phyloP scores from a whole-genome alignment of 92 coral and sea anemone species.

The Porites cylindrica region DNA sequence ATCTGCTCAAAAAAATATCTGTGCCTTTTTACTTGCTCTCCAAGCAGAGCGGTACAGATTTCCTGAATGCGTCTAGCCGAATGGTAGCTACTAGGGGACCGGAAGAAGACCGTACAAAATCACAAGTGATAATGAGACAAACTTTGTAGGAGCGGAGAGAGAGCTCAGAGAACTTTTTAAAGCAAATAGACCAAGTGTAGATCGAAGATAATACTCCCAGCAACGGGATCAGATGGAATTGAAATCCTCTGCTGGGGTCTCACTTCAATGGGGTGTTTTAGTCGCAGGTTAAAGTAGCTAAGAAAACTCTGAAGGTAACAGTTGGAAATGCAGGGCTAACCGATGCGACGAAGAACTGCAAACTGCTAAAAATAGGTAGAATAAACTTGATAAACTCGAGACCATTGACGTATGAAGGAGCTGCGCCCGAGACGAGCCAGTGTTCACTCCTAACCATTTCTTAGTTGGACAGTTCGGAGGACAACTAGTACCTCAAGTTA shows the following conservation, averaged over 20 bases:
- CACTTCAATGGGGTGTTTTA: neutral
- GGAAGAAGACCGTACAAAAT: constrained; percentile 43
- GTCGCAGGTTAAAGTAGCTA: neutral
- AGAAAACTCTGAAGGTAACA: constrained; percentile 15
- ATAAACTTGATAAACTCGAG: constrained; percentile 39
- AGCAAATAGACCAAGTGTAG: constrained; percentile 34
- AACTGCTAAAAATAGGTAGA: constrained; percentile 24
- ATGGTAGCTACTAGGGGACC: constrained; percentile 42
- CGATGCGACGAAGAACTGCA: constrained; percentile 34
- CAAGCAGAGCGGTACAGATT: constrained; percentile 39
- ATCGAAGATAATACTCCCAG: constrained; percentile 27
- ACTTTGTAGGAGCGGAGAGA: constrained; percentile 46
- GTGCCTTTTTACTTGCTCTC: constrained; percentile 21
- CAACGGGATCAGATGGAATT: constrained; percentile 27
- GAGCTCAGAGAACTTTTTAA: constrained; percentile 42
- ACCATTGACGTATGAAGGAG: too few species aligned
- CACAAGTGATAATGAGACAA: constrained; percentile 54
- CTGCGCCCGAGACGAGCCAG: too few species aligned
- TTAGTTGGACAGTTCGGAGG: constrained; percentile 45
- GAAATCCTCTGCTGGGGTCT: constrained; percentile 13
- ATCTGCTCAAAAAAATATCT: too few species aligned
- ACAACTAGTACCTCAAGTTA: constrained; percentile 31
- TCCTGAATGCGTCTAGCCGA: constrained; percentile 31
- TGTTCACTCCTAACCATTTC: constrained; percentile 35
- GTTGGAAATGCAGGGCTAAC: too few species aligned